Base-by-base conservation (phyloP, 2,113 vertebrate genomes). In the Oncorhynchus masou region DNA sequence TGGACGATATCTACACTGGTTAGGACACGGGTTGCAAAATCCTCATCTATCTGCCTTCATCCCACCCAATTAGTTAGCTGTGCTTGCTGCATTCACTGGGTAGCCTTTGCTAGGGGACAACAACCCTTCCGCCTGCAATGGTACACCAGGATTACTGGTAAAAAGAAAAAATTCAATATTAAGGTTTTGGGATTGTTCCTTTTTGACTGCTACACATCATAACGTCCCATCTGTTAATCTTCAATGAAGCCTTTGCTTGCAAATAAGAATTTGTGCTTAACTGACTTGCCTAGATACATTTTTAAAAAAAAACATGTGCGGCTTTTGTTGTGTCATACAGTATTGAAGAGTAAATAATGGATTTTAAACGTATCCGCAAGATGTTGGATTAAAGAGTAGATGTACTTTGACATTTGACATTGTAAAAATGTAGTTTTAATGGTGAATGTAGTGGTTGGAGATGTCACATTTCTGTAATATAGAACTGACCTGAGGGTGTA, bases 271-370 rank as follows among this genome's bases (percentile, higher is more conserved):
- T 34, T 34, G 34, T 34, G 34, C 34, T 34, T 34, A 34, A 34
- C 34, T 34, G 34, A 34, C 34, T 34, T 34, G 34, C 34, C 34
- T 34, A 34, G 34, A 34, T 34, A 34, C 31, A 34, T 34, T 5
- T 4, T 31, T 5, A 4, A 31, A 31, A 31, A 29, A 29, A 29
- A 29, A 1, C 27, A 31, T 31, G 31, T 34, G 31, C 75, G 81
- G 85, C 86, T 83, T 87, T 87, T 22, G 79, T 87, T 80, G 76
- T 29, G 74, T 85, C 84, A 12, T 39, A 39, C 27, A 54, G 51
- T 54, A 19, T 68, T 68, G 67, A 68, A 16, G 8, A 68, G 31
- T 68, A 39, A 39, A 5, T n/a, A 5, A 39, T 34, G 27, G 2
- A 34, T 31, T 34, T 70, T 7, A 68, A 75, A 22, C 59, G 45